These are phyloP conservation scores for Lysandra bellargus DNA, from an alignment of 2,888 invertebrate species.

Conservation along the genomic window DNA sequence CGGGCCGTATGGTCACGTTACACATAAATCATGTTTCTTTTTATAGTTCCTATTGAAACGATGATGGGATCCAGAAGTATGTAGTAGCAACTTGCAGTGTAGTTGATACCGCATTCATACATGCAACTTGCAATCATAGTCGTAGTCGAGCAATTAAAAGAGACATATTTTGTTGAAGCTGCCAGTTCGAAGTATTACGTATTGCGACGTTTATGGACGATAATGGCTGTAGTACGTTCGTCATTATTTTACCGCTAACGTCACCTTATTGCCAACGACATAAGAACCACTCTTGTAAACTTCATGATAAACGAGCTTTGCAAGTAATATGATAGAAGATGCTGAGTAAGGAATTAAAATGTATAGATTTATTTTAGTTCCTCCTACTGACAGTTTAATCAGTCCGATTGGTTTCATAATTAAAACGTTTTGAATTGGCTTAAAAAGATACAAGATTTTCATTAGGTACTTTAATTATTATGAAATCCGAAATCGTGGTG, in stretches of 20 bases:
- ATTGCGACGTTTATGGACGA: conserved; percentile 10
- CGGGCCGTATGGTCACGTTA: too few relatives aligned
- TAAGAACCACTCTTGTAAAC: too few relatives aligned
- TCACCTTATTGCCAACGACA: too few relatives aligned
- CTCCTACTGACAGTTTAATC: background rate
- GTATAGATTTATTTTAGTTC: background rate
- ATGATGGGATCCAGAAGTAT: background rate
- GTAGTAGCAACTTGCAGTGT: background rate
- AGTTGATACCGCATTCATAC: too few relatives aligned
- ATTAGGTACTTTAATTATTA: too few relatives aligned
- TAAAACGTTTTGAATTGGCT: background rate
- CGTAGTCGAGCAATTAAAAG: background rate
- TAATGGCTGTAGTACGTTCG: background rate
- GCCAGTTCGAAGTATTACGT: background rate
- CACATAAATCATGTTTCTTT: too few relatives aligned
- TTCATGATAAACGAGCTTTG: background rate
- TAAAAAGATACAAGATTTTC: too few relatives aligned
- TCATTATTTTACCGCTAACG: too few relatives aligned
- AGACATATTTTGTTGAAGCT: background rate
- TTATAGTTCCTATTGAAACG: background rate
- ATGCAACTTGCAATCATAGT: too few relatives aligned
- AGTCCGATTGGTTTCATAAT: background rate
- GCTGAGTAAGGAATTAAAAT: background rate
- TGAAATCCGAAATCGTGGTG: too few relatives aligned
- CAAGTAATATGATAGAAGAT: background rate